Evolutionary conservation across 1,140 invertebrate species (phyloP).

Genomic region (Diploscapter pachys): DNA sequence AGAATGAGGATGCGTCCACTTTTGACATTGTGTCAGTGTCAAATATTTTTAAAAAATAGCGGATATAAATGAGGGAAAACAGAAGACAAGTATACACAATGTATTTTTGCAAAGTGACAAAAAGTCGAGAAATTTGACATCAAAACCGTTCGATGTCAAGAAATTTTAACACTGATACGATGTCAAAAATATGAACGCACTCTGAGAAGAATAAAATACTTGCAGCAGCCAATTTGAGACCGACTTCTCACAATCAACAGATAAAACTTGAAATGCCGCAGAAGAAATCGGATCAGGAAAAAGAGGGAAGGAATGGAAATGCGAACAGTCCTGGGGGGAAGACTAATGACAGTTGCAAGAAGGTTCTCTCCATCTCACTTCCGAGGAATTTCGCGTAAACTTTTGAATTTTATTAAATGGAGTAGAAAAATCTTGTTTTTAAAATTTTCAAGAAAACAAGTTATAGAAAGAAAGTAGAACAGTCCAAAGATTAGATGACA

Average conservation of each 20-base stretch:
- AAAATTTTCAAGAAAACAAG: neutral
- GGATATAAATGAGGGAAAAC: too few species aligned
- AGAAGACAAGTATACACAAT: too few species aligned
- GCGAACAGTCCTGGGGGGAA: neutral
- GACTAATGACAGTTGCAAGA: too few species aligned
- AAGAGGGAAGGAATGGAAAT: slow-evolving; percentile 21
- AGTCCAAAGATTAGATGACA: neutral
- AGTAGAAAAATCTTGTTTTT: neutral
- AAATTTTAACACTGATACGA: too few species aligned
- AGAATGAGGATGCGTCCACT: too few species aligned
- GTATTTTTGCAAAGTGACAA: too few species aligned
- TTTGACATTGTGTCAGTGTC: too few species aligned
- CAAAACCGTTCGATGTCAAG: too few species aligned
- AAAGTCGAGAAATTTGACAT: too few species aligned
- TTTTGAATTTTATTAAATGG: neutral
- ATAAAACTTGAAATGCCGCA: slow-evolving; percentile 22
- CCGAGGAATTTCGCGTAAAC: slow-evolving; percentile 40
- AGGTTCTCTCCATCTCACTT: slow-evolving; percentile 16
- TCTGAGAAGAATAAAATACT: slow-evolving; percentile 6
- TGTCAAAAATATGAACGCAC: neutral
- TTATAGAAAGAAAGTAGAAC: neutral
- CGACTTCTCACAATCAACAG: slow-evolving; percentile 14
- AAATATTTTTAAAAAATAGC: too few species aligned
- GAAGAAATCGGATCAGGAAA: slow-evolving; percentile 23
- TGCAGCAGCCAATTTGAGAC: slow-evolving; percentile 5